Conservation (phyloP, 2,797 vertebrate genomes). For the Tolypeutes matacus region DNA sequence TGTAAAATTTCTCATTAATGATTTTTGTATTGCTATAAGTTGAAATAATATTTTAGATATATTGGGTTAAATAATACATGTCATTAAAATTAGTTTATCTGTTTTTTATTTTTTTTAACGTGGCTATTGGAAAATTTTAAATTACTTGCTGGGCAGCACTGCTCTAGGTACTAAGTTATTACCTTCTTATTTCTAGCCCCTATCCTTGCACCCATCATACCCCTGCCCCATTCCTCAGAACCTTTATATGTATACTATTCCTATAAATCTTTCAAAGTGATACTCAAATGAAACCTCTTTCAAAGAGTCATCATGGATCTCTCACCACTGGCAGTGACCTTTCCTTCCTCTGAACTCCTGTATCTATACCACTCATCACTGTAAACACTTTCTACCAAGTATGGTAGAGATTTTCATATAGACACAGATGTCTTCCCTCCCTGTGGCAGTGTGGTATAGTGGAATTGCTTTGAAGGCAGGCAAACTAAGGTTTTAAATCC, state of each 20-base stretch:
- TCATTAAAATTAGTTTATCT: no score
- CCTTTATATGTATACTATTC: background rate
- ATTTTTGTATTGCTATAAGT: no score
- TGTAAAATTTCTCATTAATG: no score
- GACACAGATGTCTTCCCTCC: background rate
- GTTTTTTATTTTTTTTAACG: no score
- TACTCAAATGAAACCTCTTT: background rate
- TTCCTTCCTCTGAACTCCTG: background rate
- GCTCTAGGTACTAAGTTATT: no score
- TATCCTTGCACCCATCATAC: background rate
- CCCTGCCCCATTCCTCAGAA: no score
- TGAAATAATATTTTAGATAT: no score
- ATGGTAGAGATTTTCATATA: background rate
- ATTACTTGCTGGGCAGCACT: no score
- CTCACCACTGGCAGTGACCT: no score
- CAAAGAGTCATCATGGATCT: background rate
- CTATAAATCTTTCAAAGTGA: background rate
- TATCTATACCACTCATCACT: background rate
- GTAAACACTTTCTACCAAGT: accelerated
- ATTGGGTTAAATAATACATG: no score
- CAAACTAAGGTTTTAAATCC: background rate
- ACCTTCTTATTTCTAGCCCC: background rate
- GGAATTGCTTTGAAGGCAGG: background rate
- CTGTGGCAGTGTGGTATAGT: background rate
- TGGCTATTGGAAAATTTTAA: no score